Conservation (phyloP, 30 jellyfish, hydroid and myxozoan genomes). For the Morbakka virulenta region DNA sequence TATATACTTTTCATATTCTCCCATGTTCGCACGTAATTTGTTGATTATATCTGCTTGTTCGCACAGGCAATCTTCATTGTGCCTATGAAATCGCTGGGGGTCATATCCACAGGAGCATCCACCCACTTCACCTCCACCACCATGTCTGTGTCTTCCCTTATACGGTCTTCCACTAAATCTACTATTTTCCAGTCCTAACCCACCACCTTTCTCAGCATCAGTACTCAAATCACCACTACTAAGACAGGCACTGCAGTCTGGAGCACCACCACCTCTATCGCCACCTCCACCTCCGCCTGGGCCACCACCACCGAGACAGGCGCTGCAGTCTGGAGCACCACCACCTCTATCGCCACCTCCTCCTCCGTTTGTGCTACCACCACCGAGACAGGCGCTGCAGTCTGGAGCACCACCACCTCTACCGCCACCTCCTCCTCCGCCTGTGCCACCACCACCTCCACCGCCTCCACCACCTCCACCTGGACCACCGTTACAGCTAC, state of each 20-base stretch:
- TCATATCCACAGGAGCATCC: not conserved
- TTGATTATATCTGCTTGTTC: not conserved
- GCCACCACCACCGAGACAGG: conserved; percentile 20
- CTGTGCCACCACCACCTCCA: too few relatives aligned
- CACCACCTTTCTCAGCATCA: not conserved
- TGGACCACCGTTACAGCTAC: too few relatives aligned
- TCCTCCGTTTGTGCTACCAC: too few relatives aligned
- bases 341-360: conserved; percentile 11
- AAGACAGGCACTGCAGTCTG: not conserved
- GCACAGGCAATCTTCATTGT: too few relatives aligned
- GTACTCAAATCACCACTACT: conserved; percentile 12
- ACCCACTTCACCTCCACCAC: conserved; percentile 17
- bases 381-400: too few relatives aligned
- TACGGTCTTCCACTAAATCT: too few relatives aligned
- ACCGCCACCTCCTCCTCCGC: too few relatives aligned
- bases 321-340: not conserved
- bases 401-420: not conserved
- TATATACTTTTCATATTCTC: conserved; percentile 78
- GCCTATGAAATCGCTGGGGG: too few relatives aligned
- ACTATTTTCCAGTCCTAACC: not conserved
- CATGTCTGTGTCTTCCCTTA: conserved; percentile 29
- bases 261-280: not conserved
- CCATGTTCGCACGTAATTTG: conserved; percentile 13
- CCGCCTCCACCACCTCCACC: too few relatives aligned
- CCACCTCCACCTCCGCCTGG: conserved; percentile 12